A percentile compares a stretch with the other conserved stretches of the same genome.
These are phyloP conservation scores for Urocyon cinereoargenteus DNA, from an alignment of 2,797 vertebrate species.

Conservation along the genomic window DNA sequence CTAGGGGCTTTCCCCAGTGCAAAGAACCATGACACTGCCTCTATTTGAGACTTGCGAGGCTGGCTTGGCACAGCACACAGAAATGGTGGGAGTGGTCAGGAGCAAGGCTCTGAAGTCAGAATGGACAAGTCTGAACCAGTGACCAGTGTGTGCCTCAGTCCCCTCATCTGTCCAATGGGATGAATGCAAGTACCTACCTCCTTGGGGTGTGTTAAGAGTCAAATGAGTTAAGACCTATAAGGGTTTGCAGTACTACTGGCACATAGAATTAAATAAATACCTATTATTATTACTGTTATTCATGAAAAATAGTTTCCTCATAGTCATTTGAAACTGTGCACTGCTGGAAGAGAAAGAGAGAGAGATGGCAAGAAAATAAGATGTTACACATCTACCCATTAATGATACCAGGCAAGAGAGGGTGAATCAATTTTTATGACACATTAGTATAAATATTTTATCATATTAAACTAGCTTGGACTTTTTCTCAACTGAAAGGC, in stretches of 20 bases:
- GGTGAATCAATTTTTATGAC: constrained; percentile 65
- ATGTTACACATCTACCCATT: constrained; percentile 29
- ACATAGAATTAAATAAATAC: neutral
- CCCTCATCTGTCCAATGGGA: neutral
- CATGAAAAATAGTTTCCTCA: neutral
- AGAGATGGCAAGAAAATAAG: constrained; percentile 55
- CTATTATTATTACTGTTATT: neutral
- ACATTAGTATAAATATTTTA: constrained; percentile 79
- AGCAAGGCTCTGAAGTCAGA: neutral
- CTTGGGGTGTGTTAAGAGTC: neutral
- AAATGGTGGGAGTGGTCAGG: too few species aligned
- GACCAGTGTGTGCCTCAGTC: neutral
- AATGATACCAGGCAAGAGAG: constrained; percentile 68
- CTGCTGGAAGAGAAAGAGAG: neutral
- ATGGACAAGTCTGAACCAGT: neutral
- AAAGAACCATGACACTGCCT: neutral
- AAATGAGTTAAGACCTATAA: neutral
- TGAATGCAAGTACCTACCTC: neutral
- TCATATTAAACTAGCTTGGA: constrained; percentile 48
- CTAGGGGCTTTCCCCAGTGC: neutral
- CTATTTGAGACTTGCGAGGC: neutral
- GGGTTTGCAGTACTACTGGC: neutral
- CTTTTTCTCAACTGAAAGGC: constrained; percentile 54
- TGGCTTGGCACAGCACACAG: fast-evolving
- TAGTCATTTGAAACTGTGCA: neutral